phyloP scores from a whole-genome alignment of 2,113 vertebrate genomes.

The Cavia porcellus region DNA sequence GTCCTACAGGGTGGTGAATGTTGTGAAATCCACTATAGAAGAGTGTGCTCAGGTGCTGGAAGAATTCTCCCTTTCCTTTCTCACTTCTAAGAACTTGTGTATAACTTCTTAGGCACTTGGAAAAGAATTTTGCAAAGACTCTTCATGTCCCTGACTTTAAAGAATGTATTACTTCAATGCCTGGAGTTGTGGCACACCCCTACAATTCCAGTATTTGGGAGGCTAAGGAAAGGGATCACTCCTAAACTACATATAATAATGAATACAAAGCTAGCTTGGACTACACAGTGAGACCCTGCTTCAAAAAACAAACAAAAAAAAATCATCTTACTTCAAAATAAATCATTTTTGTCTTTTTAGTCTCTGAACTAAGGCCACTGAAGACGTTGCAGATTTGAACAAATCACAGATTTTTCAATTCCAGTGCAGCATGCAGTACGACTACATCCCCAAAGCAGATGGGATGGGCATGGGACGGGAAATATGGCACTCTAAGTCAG shows the following conservation, averaged over 20 bases:
- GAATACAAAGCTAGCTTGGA: background rate
- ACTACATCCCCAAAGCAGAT: background rate
- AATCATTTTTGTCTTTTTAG: slow-evolving; percentile 41
- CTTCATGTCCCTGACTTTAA: slow-evolving; percentile 55
- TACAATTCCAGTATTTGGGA: background rate
- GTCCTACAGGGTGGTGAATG: slow-evolving; percentile 49
- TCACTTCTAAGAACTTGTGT: slow-evolving; percentile 57
- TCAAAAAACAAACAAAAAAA: background rate
- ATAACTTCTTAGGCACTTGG: slow-evolving; percentile 30
- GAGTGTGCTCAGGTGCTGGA: background rate
- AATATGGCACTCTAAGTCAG: background rate
- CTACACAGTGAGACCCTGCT: background rate
- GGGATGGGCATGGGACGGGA: background rate
- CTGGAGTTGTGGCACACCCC: background rate
- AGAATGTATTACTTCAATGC: slow-evolving; percentile 9
- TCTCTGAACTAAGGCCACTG: slow-evolving; percentile 13
- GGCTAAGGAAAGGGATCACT: background rate
- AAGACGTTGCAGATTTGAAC: slow-evolving; percentile 47
- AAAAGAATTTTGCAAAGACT: slow-evolving; percentile 65
- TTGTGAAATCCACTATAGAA: slow-evolving; percentile 52
- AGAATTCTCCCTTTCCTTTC: slow-evolving; percentile 36
- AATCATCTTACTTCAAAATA: slow-evolving; percentile 59
- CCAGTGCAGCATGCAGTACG: background rate
- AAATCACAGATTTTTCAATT: background rate
- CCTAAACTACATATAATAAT: background rate